Evolutionary conservation across 2,888 invertebrate species (phyloP), one percentile per base, ranked within the genome.

Genomic region (Melanostoma scalare): DNA sequence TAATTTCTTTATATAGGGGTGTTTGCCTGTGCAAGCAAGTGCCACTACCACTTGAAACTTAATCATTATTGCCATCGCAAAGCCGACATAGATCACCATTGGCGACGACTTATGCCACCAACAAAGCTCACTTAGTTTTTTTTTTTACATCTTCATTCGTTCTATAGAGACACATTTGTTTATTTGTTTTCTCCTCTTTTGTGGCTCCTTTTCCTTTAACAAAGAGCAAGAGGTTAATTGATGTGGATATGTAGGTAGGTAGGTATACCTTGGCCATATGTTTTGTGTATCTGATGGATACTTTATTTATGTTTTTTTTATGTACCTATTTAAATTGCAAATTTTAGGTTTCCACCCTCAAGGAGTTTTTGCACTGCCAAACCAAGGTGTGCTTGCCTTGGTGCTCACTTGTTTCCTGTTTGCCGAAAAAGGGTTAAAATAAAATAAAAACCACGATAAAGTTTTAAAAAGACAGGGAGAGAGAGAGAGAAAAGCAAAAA

Each of bases 51-150:
- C 71, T 68, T 53, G 77, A 78, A 74, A 78, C 69, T 74, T 78
- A 73, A 76, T 73, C 78, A 78, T 69, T 82, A 77, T 69, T 65
- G 46, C 73, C 73, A 78, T 73, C 82, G 78, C 73, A 73, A 82
- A 78, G 68, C 55, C 56, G 68, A 69, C 78, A 73, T 74, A 73
- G 73, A 84, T 84, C 79, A 69, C 84, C 84, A 79, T 79, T 79
- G 84, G 79, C 79, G 75, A 84, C 74, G 75, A 71, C 71, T 84
- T 84, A 56, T 79, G 71, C 84, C 84, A 84, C 78, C 84, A 84
- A 84, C 84, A 84, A 71, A 84, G 79, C 69, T 71, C 65, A 53
- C 65, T 63, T 31, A 6, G 50, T 33, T 61, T 67, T 31, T 20
- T 40, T 20, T 9, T 42, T 31, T 46, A 5, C 31, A 3, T 58